Conservation (phyloP, 1,140 invertebrate species). For the Stegodyphus mimosarum region DNA sequence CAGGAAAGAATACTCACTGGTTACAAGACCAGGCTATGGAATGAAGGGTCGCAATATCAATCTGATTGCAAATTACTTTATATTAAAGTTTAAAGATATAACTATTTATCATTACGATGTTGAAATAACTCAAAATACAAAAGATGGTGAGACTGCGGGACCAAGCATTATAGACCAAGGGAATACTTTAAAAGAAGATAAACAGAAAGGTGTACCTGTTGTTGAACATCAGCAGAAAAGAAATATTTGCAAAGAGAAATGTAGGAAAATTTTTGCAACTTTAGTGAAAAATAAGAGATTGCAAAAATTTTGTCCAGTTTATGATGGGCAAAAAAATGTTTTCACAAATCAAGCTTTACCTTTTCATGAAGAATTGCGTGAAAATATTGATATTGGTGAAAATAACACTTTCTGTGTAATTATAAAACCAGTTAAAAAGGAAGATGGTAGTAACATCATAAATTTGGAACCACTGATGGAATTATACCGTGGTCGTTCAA, state of each 20-base stretch:
- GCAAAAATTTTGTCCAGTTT: constrained; percentile 22
- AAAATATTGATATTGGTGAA: neutral
- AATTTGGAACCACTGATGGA: constrained; percentile 8
- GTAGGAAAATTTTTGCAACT: constrained; percentile 10
- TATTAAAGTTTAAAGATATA: neutral
- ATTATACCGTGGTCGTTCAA: neutral
- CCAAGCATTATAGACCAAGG: neutral
- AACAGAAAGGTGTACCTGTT: neutral
- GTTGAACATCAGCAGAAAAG: constrained; percentile 23
- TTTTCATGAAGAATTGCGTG: neutral
- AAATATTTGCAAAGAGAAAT: constrained; percentile 18
- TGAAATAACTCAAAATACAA: constrained; percentile 10
- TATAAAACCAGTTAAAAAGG: constrained; percentile 40
- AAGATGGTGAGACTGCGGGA: constrained; percentile 1
- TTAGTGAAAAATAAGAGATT: neutral
- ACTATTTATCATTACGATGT: constrained; percentile 44
- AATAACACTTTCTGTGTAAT: constrained; percentile 3
- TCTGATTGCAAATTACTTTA: constrained; percentile 32
- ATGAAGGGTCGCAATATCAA: constrained; percentile 9
- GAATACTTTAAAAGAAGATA: constrained; percentile 12
- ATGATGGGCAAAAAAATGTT: constrained; percentile 55
- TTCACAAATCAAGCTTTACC: constrained; percentile 38
- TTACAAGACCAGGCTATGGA: constrained; percentile 19
- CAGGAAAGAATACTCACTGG: neutral
- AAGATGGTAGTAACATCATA: constrained; percentile 26